Percentiles rank a stretch among this genome's conserved stretches.
Evolutionary conservation across 1,140 invertebrate genomes (phyloP).

Genomic region (Argopecten irradians): DNA sequence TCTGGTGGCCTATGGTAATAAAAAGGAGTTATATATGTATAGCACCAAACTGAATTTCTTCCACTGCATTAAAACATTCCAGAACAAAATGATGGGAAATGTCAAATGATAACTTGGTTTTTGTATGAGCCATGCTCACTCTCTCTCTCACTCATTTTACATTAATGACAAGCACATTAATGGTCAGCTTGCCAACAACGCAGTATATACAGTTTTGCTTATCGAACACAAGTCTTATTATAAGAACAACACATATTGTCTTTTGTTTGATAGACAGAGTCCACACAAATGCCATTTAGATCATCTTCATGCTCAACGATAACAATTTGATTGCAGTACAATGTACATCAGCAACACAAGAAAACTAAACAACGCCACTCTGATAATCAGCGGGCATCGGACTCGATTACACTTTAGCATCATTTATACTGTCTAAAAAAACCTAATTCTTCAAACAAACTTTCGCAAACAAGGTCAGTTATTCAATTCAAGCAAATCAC

Average conservation of each 20-base stretch:
- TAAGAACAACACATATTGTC: neutral
- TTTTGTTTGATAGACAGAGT: neutral
- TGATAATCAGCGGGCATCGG: neutral
- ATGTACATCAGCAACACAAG: neutral
- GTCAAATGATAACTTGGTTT: neutral
- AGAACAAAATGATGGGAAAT: neutral
- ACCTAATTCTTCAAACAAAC: neutral
- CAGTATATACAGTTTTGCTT: neutral
- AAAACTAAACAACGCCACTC: neutral
- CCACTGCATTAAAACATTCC: neutral
- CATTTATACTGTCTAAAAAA: neutral
- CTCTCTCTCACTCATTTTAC: neutral
- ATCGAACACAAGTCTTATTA: neutral
- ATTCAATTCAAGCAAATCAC: neutral
- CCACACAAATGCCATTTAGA: neutral
- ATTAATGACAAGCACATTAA: neutral
- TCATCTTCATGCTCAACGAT: neutral
- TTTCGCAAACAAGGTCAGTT: neutral
- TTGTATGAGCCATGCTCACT: neutral
- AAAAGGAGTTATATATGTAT: neutral
- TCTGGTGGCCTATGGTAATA: neutral
- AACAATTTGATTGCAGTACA: constrained; percentile 22
- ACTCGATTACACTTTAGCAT: neutral
- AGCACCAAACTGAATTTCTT: neutral
- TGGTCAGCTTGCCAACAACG: neutral